Percentiles rank a stretch among this genome's conserved stretches.
These are phyloP conservation scores for Ceyx melanurus DNA, from an alignment of 2,113 vertebrate genomes.

Conservation along the genomic window DNA sequence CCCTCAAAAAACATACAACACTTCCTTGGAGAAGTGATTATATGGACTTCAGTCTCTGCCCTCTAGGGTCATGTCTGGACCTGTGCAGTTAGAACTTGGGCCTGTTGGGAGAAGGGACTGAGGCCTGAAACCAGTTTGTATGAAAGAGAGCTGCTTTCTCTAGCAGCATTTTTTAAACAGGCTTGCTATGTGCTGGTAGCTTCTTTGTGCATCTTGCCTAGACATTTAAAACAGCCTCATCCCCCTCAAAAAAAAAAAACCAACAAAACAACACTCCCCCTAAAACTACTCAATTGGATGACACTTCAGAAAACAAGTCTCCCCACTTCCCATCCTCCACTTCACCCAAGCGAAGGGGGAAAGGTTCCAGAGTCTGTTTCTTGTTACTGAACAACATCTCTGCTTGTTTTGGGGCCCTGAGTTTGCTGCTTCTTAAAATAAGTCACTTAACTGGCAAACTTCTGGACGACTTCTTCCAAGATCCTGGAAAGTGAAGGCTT, in stretches of 20 bases:
- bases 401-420: slow-evolving; percentile 83
- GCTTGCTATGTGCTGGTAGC: slow-evolving; percentile 83
- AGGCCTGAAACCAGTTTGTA: slow-evolving; percentile 75
- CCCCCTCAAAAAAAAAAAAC: slow-evolving; percentile 1
- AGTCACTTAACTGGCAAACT: slow-evolving; percentile 81
- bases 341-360: slow-evolving; percentile 71
- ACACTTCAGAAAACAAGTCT: slow-evolving; percentile 75
- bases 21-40: slow-evolving; percentile 70
- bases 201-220: slow-evolving; percentile 86
- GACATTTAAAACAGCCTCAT: slow-evolving; percentile 77
- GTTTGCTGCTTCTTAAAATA: slow-evolving; percentile 79
- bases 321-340: slow-evolving; percentile 58
- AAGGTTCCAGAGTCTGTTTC: slow-evolving; percentile 84
- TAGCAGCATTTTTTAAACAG: slow-evolving; percentile 80
- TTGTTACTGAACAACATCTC: slow-evolving; percentile 84
- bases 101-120: slow-evolving; percentile 84
- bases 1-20: slow-evolving; percentile 44
- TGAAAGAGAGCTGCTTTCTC: slow-evolving; percentile 76
- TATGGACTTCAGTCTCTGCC: slow-evolving; percentile 85
- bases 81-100: slow-evolving; percentile 91
- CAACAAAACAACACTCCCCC: background rate
- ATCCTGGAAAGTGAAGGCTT: slow-evolving; percentile 86
- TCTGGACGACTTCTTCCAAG: slow-evolving; percentile 85
- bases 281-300: slow-evolving; percentile 77
- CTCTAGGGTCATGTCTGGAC: slow-evolving; percentile 94